Conservation (phyloP, 2,797 vertebrate genomes). For the Gymnoscopelus braueri region DNA sequence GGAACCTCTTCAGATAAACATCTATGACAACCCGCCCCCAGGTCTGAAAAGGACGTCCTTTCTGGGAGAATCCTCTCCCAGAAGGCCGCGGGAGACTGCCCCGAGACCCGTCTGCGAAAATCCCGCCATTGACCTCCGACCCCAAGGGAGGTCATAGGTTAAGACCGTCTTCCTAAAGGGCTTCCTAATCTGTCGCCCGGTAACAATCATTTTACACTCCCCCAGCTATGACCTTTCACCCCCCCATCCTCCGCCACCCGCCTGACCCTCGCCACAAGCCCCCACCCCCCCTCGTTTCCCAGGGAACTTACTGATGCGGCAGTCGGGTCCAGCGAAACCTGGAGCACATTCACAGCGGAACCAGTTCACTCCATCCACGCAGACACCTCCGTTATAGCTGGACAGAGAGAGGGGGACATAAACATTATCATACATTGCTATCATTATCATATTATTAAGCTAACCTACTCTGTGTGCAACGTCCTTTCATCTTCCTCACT, state of each 20-base stretch:
- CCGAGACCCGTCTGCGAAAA: slow-evolving; percentile 48
- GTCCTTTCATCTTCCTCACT: too few species aligned
- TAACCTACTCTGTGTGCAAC: too few species aligned
- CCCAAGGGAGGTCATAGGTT: slow-evolving; percentile 52
- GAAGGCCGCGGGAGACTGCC: slow-evolving; percentile 48
- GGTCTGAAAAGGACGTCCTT: slow-evolving; percentile 36
- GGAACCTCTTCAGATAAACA: slow-evolving; percentile 29
- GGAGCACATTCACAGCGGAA: slow-evolving; percentile 94
- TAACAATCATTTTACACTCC: slow-evolving; percentile 51
- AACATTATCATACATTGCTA: too few species aligned
- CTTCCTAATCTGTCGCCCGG: slow-evolving; percentile 58
- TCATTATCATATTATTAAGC: too few species aligned
- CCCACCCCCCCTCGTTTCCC: slow-evolving; percentile 41
- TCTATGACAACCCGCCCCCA: not conserved
- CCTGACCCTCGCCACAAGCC: slow-evolving; percentile 37
- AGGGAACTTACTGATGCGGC: slow-evolving; percentile 93
- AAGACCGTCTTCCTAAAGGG: slow-evolving; percentile 62
- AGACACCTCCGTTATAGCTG: slow-evolving; percentile 94
- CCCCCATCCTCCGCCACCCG: slow-evolving; percentile 45
- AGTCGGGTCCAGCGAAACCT: slow-evolving; percentile 95
- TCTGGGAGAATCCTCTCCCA: slow-evolving; percentile 51
- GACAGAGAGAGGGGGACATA: not conserved
- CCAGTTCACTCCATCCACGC: slow-evolving; percentile 95
- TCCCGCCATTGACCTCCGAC: slow-evolving; percentile 53
- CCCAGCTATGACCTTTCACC: slow-evolving; percentile 55